phyloP scores from a whole-genome alignment of 1,140 invertebrate species.

The Pogonomyrmex californicus region DNA sequence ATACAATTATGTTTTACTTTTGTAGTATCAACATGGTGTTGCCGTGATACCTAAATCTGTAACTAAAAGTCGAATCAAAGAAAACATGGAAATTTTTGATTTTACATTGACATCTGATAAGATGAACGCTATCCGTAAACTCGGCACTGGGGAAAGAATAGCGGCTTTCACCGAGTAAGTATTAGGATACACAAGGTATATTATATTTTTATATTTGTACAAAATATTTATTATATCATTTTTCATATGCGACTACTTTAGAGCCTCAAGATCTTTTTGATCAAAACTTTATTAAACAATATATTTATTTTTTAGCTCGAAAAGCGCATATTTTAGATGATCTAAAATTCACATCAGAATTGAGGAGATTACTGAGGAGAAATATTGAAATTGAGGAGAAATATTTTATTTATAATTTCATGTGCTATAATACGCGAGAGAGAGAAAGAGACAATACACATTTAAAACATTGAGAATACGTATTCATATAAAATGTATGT shows the following conservation, averaged over 20 bases:
- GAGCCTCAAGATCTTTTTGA: neutral
- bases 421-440: too few species aligned
- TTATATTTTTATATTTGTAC: neutral
- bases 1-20: slow-evolving; percentile 10
- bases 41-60: slow-evolving; percentile 92
- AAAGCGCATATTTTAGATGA: neutral
- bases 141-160: slow-evolving; percentile 76
- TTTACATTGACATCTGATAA: slow-evolving; percentile 90
- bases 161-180: slow-evolving; percentile 73
- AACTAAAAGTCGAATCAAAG: slow-evolving; percentile 89
- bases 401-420: too few species aligned
- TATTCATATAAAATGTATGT: neutral
- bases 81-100: slow-evolving; percentile 92
- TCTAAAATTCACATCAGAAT: neutral
- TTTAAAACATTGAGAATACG: too few species aligned
- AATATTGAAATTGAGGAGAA: neutral
- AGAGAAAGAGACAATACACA: neutral
- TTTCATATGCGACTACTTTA: slow-evolving; percentile 3
- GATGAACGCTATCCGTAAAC: slow-evolving; percentile 80
- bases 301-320: neutral
- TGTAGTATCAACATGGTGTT: slow-evolving; percentile 77
- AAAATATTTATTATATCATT: neutral
- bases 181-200: slow-evolving; percentile 2
- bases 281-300: slow-evolving; percentile 1
- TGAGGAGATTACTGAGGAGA: neutral